Conservation (phyloP, 2,888 invertebrate species). For the Tenthredo livida region DNA sequence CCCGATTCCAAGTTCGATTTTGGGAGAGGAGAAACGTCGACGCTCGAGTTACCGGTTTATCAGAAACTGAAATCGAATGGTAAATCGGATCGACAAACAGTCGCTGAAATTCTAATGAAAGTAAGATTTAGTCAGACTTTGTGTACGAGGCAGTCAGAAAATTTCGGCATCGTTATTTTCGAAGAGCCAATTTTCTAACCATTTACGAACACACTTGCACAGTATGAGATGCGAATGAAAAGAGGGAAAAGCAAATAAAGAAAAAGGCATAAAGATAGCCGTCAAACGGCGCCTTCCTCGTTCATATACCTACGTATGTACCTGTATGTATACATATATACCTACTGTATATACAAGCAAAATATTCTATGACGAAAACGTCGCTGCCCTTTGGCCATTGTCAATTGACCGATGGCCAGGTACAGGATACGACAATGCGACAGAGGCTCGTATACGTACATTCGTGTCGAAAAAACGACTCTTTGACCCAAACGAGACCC, state of each 20-base stretch:
- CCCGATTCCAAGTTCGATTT: no score
- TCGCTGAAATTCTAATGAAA: no score
- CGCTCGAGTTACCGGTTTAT: no score
- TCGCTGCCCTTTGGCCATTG: background rate
- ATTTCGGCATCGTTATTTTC: background rate
- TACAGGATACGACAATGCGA: background rate
- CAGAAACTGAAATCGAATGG: no score
- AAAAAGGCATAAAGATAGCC: background rate
- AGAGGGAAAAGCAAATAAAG: background rate
- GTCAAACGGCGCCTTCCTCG: background rate
- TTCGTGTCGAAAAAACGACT: background rate
- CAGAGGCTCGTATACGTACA: background rate
- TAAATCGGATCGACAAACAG: background rate
- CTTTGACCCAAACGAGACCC: background rate
- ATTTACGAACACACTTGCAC: background rate
- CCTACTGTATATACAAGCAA: background rate
- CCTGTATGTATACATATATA: background rate
- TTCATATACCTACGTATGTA: background rate
- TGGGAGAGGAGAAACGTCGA: no score
- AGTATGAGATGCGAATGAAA: background rate
- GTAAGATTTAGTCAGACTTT: background rate
- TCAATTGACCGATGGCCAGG: slow-evolving; percentile 15
- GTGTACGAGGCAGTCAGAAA: background rate
- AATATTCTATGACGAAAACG: background rate
- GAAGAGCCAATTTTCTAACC: background rate